phyloP scores from a whole-genome alignment of 2,797 vertebrate species.

The Gallinago nigripennis region DNA sequence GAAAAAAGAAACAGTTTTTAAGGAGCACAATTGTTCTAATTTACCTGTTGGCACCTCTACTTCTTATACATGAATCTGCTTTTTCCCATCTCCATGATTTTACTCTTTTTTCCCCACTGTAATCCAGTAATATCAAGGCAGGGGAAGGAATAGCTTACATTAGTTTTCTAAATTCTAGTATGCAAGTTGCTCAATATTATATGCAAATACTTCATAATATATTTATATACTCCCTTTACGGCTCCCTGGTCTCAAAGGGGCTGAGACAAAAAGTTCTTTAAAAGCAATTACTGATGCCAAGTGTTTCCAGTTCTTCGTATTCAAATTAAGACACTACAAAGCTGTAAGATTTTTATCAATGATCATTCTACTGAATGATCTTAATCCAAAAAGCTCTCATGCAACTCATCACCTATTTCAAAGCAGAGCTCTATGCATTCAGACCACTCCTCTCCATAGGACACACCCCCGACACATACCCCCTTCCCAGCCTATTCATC shows the following conservation, averaged over 20 bases:
- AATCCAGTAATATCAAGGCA: not conserved
- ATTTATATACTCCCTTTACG: not conserved
- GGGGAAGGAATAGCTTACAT: not conserved
- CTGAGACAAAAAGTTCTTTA: not conserved
- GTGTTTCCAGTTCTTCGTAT: not conserved
- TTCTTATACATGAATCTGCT: not conserved
- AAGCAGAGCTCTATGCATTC: not conserved
- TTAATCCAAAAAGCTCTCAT: not conserved
- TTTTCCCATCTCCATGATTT: not conserved
- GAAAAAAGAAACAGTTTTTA: not conserved
- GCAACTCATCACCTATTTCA: not conserved
- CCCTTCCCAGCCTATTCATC: not conserved
- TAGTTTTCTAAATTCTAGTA: not conserved
- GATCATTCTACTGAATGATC: not conserved
- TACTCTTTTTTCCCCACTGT: not conserved
- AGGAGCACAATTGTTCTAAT: not conserved
- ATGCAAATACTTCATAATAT: not conserved
- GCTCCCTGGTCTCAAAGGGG: not conserved
- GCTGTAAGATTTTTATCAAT: not conserved
- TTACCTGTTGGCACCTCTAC: not conserved
- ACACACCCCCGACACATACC: accelerated
- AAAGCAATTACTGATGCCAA: not conserved
- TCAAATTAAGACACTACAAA: not conserved
- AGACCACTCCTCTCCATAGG: not conserved
- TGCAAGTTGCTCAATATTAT: not conserved